A percentile compares a stretch with the other conserved stretches of the same genome.
phyloP scores from a whole-genome alignment of 2,888 invertebrate genomes.

The Nesidiocoris tenuis region DNA sequence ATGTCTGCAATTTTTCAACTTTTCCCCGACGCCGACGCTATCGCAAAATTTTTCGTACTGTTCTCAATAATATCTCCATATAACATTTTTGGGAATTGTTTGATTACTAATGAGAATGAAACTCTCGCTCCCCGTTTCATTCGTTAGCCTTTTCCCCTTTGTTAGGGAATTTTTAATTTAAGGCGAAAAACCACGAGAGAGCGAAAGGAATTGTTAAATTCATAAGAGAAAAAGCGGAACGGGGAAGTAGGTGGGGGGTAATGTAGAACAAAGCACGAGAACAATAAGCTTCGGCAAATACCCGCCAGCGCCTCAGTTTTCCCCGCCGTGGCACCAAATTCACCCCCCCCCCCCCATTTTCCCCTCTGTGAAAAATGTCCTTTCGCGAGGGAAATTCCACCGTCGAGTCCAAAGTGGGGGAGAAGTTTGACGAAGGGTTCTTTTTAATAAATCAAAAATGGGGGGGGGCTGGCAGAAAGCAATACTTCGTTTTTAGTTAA shows the following conservation, averaged over 20 bases:
- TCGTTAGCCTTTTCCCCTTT: constrained; percentile 10
- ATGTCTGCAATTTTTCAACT: no score
- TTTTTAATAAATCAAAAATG: constrained; percentile 43
- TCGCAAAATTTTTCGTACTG: no score
- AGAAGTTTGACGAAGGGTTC: constrained; percentile 17
- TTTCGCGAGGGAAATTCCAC: constrained; percentile 9
- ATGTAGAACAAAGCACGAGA: constrained; percentile 40
- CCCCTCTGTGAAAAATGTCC: constrained; percentile 12
- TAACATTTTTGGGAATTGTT: no score
- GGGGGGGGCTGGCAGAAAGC: constrained; percentile 1
- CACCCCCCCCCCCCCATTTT: not conserved
- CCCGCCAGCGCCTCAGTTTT: constrained; percentile 2
- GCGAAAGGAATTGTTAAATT: constrained; percentile 32
- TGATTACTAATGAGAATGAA: no score
- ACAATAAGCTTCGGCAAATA: constrained; percentile 34
- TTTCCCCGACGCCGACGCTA: no score
- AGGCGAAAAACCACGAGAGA: constrained; percentile 24
- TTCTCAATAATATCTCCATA: no score
- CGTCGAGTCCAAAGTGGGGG: not conserved
- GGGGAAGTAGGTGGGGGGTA: constrained; percentile 9
- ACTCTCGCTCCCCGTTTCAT: not conserved
- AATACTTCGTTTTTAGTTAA: no score
- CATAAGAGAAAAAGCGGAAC: not conserved
- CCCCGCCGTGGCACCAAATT: not conserved
- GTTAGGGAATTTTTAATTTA: constrained; percentile 38